A percentile compares a stretch with the other conserved stretches of the same genome.
Conservation (phyloP, 1,140 invertebrate genomes). For the Ostrea edulis region DNA sequence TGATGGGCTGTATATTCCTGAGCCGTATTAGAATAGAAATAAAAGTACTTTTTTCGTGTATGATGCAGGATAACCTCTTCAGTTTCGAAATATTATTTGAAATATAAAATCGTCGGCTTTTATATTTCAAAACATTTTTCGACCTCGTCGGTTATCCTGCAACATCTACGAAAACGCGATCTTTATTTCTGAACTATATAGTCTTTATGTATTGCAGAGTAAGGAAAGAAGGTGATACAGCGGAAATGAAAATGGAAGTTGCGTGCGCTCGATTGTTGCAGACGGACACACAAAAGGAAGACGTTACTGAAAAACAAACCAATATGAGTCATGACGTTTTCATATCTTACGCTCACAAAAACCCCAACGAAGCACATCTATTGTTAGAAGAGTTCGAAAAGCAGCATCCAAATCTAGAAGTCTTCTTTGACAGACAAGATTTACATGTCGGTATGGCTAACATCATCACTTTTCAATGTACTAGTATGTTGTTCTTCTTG, state of each 20-base stretch:
- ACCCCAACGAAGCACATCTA: conserved; percentile 61
- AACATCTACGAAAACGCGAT: too few species aligned
- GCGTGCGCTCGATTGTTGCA: conserved; percentile 53
- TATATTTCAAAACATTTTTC: too few species aligned
- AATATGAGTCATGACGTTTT: conserved; percentile 69
- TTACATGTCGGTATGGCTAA: conserved; percentile 70
- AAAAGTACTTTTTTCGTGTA: too few species aligned
- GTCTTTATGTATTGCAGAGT: conserved; percentile 51
- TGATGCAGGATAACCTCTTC: too few species aligned
- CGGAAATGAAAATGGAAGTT: conserved; percentile 52
- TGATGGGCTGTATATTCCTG: too few species aligned
- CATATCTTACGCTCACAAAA: conserved; percentile 76
- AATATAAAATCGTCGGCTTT: too few species aligned
- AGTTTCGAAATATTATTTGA: too few species aligned
- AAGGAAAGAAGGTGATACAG: conserved; percentile 61
- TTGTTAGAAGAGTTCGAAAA: conserved; percentile 62
- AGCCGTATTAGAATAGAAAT: too few species aligned
- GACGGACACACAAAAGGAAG: neutral
- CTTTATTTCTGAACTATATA: too few species aligned
- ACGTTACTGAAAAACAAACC: neutral
- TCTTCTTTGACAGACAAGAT: conserved; percentile 76
- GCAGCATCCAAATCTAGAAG: conserved; percentile 64
- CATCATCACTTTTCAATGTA: neutral
- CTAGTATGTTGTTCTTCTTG: neutral
- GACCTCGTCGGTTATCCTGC: too few species aligned